Evolutionary conservation across 2,113 vertebrate species (phyloP).

Genomic region (Pogona vitticeps): DNA sequence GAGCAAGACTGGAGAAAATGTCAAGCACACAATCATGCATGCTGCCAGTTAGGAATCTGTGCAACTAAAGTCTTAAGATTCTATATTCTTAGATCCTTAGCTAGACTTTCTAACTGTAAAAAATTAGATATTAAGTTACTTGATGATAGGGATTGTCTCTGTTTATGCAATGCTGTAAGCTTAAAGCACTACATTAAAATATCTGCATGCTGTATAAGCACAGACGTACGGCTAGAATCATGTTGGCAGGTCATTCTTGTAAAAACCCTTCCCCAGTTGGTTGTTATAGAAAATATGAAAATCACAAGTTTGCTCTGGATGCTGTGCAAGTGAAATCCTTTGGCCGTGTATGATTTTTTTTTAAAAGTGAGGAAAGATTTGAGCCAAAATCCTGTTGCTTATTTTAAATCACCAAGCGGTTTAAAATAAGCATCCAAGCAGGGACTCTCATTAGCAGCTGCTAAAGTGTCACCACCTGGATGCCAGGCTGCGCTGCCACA

Average conservation of each 20-base stretch:
- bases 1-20: neutral
- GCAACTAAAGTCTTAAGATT: too few relatives aligned
- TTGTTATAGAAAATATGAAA: neutral
- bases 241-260: slow-evolving; percentile 19
- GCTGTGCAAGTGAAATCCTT: neutral
- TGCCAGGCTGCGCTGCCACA: too few relatives aligned
- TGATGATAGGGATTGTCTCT: neutral
- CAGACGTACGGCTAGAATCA: neutral
- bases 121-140: neutral
- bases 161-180: neutral
- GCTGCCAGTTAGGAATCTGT: too few relatives aligned
- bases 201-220: neutral
- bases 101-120: neutral
- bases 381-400: too few relatives aligned
- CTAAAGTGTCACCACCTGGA: too few relatives aligned
- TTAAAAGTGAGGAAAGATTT: neutral
- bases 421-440: too few relatives aligned
- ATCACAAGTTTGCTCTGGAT: neutral
- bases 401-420: too few relatives aligned
- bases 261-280: neutral
- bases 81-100: neutral
- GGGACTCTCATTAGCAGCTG: too few relatives aligned
- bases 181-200: neutral
- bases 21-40: neutral
- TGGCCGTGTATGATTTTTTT: neutral